Evolutionary conservation across 2,888 invertebrate species (phyloP).

Genomic region (Mesorhabditis spiculigera): DNA sequence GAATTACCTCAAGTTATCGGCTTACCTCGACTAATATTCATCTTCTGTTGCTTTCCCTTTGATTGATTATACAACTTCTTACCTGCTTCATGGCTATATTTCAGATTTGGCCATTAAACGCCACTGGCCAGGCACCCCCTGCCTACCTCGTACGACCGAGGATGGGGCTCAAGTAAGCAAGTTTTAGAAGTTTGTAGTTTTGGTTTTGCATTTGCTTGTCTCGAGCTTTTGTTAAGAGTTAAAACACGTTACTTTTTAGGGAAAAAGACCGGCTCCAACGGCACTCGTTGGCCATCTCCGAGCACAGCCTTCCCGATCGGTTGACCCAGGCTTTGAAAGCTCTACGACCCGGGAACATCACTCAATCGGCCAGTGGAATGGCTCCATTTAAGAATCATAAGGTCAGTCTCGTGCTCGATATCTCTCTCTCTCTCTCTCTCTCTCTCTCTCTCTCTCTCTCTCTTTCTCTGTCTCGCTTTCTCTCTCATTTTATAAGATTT

Average conservation of each 20-base stretch:
- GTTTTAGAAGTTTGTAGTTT: neutral
- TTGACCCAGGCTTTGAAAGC: conserved; percentile 34
- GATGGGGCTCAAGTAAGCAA: neutral
- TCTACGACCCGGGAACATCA: conserved; percentile 29
- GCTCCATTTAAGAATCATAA: conserved; percentile 14
- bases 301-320: conserved; percentile 25
- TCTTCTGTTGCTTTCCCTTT: too few relatives aligned
- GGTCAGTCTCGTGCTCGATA: neutral
- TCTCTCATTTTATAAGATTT: too few relatives aligned
- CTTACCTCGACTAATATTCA: too few relatives aligned
- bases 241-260: conserved; percentile 7
- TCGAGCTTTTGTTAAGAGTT: neutral
- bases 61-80: too few relatives aligned
- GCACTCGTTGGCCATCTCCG: conserved; percentile 14
- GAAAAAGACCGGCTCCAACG: conserved; percentile 13
- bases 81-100: neutral
- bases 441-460: too few relatives aligned
- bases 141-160: neutral
- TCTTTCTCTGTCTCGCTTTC: neutral
- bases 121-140: neutral
- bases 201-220: too few relatives aligned
- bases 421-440: neutral
- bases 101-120: neutral
- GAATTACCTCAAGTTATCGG: too few relatives aligned
- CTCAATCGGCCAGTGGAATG: conserved; percentile 28